Conservation (phyloP, 1,140 invertebrate species). For the Habropoda laboriosa region DNA sequence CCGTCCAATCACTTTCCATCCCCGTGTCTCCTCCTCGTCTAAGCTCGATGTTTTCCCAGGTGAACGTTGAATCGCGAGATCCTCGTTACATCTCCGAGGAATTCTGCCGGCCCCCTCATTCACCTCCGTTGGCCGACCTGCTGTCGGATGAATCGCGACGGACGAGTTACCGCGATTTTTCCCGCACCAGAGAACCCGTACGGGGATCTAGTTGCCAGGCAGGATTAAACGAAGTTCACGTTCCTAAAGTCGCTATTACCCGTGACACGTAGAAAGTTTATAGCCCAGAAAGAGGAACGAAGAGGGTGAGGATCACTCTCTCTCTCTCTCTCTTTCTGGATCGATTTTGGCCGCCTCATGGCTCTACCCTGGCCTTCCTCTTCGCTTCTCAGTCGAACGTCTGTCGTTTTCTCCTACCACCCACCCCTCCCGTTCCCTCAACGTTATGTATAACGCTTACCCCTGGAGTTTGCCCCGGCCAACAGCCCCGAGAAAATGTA, state of each 20-base stretch:
- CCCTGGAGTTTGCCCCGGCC: conserved; percentile 18
- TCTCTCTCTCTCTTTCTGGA: too few species aligned
- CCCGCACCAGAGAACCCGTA: not conserved
- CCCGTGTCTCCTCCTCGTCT: not conserved
- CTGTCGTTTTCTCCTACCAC: conserved; percentile 21
- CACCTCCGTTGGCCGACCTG: too few species aligned
- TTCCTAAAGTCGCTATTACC: conserved; percentile 33
- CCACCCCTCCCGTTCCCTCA: not conserved
- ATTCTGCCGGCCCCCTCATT: too few species aligned
- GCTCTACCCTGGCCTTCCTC: not conserved
- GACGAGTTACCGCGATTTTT: conserved; percentile 19
- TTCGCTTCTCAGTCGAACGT: conserved; percentile 9
- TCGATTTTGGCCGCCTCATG: conserved; percentile 31
- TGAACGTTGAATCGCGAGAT: not conserved
- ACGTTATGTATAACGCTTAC: conserved; percentile 44
- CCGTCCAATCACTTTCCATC: not conserved
- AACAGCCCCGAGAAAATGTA: conserved; percentile 43
- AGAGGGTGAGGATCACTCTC: not conserved
- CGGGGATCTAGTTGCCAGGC: conserved; percentile 12
- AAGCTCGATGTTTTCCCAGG: not conserved
- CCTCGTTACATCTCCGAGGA: not conserved
- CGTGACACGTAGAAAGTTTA: conserved; percentile 47
- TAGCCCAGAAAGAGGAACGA: not conserved
- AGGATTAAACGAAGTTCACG: conserved; percentile 43
- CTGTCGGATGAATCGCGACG: not conserved